Evolutionary conservation across 2,113 vertebrate species (phyloP).

Genomic region (Phoenicopterus ruber): DNA sequence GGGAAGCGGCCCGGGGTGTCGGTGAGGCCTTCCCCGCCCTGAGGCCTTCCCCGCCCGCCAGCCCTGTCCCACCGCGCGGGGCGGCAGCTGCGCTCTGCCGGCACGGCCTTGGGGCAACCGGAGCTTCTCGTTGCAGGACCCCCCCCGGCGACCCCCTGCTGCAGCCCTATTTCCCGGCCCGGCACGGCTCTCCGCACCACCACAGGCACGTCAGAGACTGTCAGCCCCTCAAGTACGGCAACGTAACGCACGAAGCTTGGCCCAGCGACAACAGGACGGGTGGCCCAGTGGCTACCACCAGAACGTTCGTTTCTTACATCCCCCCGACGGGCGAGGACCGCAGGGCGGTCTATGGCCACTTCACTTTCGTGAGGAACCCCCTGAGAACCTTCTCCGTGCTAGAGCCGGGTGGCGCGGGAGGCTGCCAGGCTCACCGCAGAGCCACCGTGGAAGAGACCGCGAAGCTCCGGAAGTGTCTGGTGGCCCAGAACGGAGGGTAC

Average conservation of each 20-base stretch:
- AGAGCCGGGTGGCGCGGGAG: slow-evolving; percentile 81
- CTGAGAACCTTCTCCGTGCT: slow-evolving; percentile 84
- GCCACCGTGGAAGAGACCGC: slow-evolving; percentile 80
- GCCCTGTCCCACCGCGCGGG: no score
- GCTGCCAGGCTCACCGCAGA: slow-evolving; percentile 70
- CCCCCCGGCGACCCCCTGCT: slow-evolving; percentile 73
- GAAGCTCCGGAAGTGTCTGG: slow-evolving; percentile 69
- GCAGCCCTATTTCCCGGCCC: slow-evolving; percentile 71
- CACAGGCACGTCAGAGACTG: slow-evolving; percentile 81
- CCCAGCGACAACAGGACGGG: background rate
- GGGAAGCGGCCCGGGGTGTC: background rate
- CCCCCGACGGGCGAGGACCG: background rate
- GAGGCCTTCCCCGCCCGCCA: no score
- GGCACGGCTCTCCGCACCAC: slow-evolving; percentile 73
- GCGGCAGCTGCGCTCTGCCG: no score
- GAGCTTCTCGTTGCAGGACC: slow-evolving; percentile 54
- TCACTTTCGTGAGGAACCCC: slow-evolving; percentile 82
- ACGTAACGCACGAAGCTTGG: slow-evolving; percentile 80
- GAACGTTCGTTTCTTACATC: slow-evolving; percentile 78
- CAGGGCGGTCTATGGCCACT: slow-evolving; percentile 78
- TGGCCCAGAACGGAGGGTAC: slow-evolving; percentile 91
- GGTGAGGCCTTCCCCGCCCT: background rate
- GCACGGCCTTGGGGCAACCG: background rate
- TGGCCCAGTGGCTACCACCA: slow-evolving; percentile 63
- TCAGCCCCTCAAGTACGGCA: slow-evolving; percentile 70